These are phyloP conservation scores for Rhagophthalmus giganteus DNA, from an alignment of 2,888 invertebrate genomes.

Conservation along the genomic window DNA sequence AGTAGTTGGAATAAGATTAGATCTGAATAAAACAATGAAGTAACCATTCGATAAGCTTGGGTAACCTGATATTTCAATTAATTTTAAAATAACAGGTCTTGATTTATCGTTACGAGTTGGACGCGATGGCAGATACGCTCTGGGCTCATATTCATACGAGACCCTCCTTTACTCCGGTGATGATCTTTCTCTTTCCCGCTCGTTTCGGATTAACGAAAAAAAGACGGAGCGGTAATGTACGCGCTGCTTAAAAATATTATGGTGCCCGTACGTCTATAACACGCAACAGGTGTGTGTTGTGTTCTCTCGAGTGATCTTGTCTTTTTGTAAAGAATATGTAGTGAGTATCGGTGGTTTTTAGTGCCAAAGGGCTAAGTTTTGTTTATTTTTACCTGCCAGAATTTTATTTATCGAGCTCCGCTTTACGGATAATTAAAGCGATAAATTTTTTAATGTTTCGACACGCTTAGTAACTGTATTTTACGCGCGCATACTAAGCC, in stretches of 20 bases:
- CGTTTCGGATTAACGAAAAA: slow-evolving; percentile 3
- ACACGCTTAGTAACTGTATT: slow-evolving; percentile 33
- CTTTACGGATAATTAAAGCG: slow-evolving; percentile 30
- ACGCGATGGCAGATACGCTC: slow-evolving; percentile 56
- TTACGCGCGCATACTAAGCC: slow-evolving; percentile 19
- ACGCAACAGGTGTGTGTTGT: slow-evolving; percentile 28
- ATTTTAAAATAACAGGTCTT: slow-evolving; percentile 51
- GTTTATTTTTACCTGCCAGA: slow-evolving; percentile 29
- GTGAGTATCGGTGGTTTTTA: slow-evolving; percentile 34
- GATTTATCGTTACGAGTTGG: slow-evolving; percentile 51
- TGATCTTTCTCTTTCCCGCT: slow-evolving; percentile 17
- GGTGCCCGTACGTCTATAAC: slow-evolving; percentile 41
- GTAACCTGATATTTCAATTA: slow-evolving; percentile 55
- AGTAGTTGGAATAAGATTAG: slow-evolving; percentile 35
- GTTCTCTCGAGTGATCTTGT: slow-evolving; percentile 11
- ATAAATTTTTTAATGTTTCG: slow-evolving; percentile 33
- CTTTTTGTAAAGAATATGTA: slow-evolving; percentile 34
- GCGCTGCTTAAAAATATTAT: slow-evolving; percentile 34
- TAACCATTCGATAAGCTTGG: slow-evolving; percentile 43
- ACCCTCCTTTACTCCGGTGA: slow-evolving; percentile 13
- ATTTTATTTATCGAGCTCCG: slow-evolving; percentile 29
- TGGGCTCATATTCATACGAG: slow-evolving; percentile 34
- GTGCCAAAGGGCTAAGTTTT: slow-evolving; percentile 32
- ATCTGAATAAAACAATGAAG: slow-evolving; percentile 45
- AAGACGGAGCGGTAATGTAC: slow-evolving; percentile 21